A percentile compares a stretch with the other conserved stretches of the same genome.
Conservation (phyloP, 2,888 invertebrate species). For the Drepana falcataria region DNA sequence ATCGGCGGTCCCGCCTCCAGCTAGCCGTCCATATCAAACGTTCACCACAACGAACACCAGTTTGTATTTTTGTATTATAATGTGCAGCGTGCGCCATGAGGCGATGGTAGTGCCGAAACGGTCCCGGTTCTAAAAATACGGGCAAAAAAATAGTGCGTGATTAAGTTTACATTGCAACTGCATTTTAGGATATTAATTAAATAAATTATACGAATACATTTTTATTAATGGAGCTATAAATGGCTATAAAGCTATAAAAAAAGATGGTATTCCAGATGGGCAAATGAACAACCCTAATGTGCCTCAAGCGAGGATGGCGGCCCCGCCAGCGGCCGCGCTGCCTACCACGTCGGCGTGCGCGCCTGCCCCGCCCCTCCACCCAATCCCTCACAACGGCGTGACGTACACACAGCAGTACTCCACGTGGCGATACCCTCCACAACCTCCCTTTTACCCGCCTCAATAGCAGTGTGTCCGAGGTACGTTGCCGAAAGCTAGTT, state of each 20-base stretch:
- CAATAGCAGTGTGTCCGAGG: background rate
- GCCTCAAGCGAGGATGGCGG: background rate
- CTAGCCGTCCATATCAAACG: conserved; percentile 14
- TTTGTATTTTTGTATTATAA: background rate
- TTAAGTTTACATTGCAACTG: too few relatives aligned
- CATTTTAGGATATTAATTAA: too few relatives aligned
- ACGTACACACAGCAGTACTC: background rate
- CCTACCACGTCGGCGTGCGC: background rate
- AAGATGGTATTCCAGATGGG: too few relatives aligned
- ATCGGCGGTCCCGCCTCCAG: conserved; percentile 22
- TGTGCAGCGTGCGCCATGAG: too few relatives aligned
- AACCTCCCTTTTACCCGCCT: conserved; percentile 6
- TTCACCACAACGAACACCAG: background rate
- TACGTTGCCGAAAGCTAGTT: background rate
- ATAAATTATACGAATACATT: too few relatives aligned
- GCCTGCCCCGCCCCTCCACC: background rate
- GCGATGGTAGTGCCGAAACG: too few relatives aligned
- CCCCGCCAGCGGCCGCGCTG: conserved; percentile 2
- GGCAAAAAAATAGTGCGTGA: too few relatives aligned
- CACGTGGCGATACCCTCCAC: conserved; percentile 1
- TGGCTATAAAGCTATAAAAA: too few relatives aligned
- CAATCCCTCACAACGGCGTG: too few relatives aligned
- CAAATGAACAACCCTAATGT: background rate
- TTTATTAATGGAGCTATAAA: too few relatives aligned
- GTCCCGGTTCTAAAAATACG: too few relatives aligned